phyloP scores from a whole-genome alignment of 2,888 invertebrate genomes.

The Nemurella pictetii region DNA sequence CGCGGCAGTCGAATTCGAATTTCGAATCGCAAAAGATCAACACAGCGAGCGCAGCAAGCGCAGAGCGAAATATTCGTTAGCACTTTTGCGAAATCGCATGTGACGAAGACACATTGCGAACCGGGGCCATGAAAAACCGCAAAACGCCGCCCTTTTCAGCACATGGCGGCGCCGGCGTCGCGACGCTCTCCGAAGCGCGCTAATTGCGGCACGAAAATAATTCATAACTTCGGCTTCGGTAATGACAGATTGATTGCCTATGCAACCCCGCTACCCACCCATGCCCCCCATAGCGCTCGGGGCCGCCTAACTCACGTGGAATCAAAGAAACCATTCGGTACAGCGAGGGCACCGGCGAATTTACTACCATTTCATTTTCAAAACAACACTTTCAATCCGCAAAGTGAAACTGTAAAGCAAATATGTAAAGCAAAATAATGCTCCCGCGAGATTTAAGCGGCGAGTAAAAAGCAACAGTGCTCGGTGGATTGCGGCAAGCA shows the following conservation, averaged over 20 bases:
- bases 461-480: too few species aligned
- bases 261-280: too few species aligned
- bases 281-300: too few species aligned
- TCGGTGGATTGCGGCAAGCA: too few species aligned
- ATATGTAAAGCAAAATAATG: too few species aligned
- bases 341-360: too few species aligned
- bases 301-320: not conserved
- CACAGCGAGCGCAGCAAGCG: too few species aligned
- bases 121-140: not conserved
- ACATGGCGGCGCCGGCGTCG: not conserved
- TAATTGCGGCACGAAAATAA: not conserved
- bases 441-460: too few species aligned
- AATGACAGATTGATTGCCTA: not conserved
- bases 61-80: not conserved
- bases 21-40: too few species aligned
- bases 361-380: not conserved
- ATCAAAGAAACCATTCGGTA: not conserved
- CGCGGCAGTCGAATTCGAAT: too few species aligned
- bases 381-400: too few species aligned
- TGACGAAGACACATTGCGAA: not conserved
- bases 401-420: too few species aligned
- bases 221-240: not conserved
- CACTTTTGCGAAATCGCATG: not conserved
- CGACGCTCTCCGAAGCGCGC: not conserved
- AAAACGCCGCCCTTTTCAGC: not conserved